These are phyloP conservation scores for Parascotia fuliginaria DNA, from an alignment of 2,888 invertebrate species.

Conservation along the genomic window DNA sequence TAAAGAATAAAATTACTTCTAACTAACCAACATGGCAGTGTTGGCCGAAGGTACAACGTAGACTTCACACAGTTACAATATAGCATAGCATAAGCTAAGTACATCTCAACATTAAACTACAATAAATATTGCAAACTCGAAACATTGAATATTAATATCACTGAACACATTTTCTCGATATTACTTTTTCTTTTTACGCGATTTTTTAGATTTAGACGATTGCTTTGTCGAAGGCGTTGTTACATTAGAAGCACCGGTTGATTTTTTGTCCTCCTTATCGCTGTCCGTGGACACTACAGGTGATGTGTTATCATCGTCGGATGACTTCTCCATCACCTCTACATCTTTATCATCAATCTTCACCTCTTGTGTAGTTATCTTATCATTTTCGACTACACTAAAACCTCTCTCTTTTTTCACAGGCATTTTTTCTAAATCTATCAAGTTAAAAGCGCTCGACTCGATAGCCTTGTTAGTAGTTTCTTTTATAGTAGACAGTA, in stretches of 20 bases:
- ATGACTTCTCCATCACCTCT: slow-evolving; percentile 82
- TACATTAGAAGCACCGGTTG: slow-evolving; percentile 65
- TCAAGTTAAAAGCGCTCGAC: slow-evolving; percentile 73
- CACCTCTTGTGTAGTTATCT: slow-evolving; percentile 73
- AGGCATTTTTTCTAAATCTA: slow-evolving; percentile 75
- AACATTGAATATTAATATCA: slow-evolving; percentile 53
- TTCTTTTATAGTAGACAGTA: slow-evolving; percentile 75
- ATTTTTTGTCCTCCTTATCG: slow-evolving; percentile 81
- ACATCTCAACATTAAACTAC: slow-evolving; percentile 49
- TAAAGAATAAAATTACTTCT: slow-evolving; percentile 22
- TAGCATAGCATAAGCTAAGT: slow-evolving; percentile 34
- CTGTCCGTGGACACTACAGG: slow-evolving; percentile 84
- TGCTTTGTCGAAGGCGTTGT: slow-evolving; percentile 71
- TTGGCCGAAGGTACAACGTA: slow-evolving; percentile 28
- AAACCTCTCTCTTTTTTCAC: slow-evolving; percentile 72
- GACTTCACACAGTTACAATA: slow-evolving; percentile 13
- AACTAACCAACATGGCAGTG: slow-evolving; percentile 4
- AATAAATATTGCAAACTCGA: slow-evolving; percentile 59
- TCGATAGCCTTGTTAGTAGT: slow-evolving; percentile 66
- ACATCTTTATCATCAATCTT: slow-evolving; percentile 69
- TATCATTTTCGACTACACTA: slow-evolving; percentile 73
- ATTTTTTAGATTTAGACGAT: slow-evolving; percentile 82
- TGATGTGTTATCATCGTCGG: slow-evolving; percentile 84
- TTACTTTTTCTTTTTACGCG: slow-evolving; percentile 88
- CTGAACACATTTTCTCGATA: slow-evolving; percentile 63